Conservation (phyloP, 1,140 invertebrate genomes). For the Oncopodura yosiiana region DNA sequence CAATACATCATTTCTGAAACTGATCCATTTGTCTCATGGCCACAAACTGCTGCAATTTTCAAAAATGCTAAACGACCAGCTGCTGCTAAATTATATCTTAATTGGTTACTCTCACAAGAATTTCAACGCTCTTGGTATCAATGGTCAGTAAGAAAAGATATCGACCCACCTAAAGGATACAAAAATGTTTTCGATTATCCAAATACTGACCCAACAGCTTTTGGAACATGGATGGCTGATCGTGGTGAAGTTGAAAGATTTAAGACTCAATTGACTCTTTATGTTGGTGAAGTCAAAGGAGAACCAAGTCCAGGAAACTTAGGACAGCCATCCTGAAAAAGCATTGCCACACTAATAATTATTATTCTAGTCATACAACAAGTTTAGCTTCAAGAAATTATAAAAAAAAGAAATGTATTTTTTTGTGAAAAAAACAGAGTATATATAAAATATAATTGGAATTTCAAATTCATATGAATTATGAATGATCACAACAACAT, state of each 20-base stretch:
- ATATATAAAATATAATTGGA: too few species aligned
- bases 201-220: constrained; percentile 1
- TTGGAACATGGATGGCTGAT: constrained; percentile 14
- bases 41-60: constrained; percentile 20
- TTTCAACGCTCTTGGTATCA: neutral
- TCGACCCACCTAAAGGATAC: neutral
- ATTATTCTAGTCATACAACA: too few species aligned
- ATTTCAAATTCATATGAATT: too few species aligned
- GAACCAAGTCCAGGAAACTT: neutral
- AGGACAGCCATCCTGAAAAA: constrained; percentile 6
- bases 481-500: too few species aligned
- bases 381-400: too few species aligned
- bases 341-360: constrained; percentile 6
- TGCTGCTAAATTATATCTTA: constrained; percentile 22
- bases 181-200: constrained; percentile 7
- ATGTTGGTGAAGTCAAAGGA: constrained; percentile 14
- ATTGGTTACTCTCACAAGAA: constrained; percentile 8
- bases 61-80: constrained; percentile 5
- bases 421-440: too few species aligned
- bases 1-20: constrained; percentile 9
- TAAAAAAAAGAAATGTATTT: too few species aligned
- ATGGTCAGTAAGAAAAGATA: constrained; percentile 14
- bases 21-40: constrained; percentile 17
- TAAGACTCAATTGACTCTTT: constrained; percentile 1
- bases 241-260: constrained; percentile 9